phyloP scores from a whole-genome alignment of 30 jellyfish, hydroid and myxozoan genomes.

The Mastigias papua region DNA sequence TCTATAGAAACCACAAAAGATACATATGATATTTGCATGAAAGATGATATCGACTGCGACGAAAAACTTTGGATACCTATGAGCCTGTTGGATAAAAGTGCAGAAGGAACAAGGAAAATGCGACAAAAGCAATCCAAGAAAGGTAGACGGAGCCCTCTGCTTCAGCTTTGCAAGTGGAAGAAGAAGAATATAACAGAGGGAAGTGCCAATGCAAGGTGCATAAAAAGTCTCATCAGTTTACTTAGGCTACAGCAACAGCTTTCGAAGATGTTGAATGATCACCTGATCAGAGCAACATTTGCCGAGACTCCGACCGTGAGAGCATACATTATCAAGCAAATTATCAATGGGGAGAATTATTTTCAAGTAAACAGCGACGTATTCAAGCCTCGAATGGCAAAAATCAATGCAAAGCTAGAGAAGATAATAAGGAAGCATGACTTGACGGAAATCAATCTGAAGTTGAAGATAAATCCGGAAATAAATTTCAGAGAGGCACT shows the following conservation, averaged over 20 bases:
- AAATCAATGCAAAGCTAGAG: constrained; percentile 26
- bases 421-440: constrained; percentile 23
- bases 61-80: constrained; percentile 18
- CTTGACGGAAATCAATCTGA: constrained; percentile 18
- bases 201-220: neutral
- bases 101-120: too few species aligned
- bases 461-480: constrained; percentile 17
- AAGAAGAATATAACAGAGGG: constrained; percentile 2
- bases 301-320: neutral
- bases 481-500: constrained; percentile 23
- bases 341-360: constrained; percentile 1
- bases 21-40: neutral
- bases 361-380: neutral
- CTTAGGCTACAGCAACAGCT: constrained; percentile 6
- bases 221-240: neutral
- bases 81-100: neutral
- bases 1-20: neutral
- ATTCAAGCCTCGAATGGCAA: constrained; percentile 34
- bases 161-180: constrained; percentile 2
- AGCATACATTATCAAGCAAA: neutral
- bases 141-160: neutral
- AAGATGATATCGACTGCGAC: neutral
- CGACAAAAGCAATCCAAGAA: neutral
- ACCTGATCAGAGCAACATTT: neutral
- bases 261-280: neutral